Percentiles rank a stretch among this genome's conserved stretches.
These are phyloP conservation scores for Zaprionus lineosus DNA, from an alignment of 2,888 invertebrate species.

Conservation along the genomic window DNA sequence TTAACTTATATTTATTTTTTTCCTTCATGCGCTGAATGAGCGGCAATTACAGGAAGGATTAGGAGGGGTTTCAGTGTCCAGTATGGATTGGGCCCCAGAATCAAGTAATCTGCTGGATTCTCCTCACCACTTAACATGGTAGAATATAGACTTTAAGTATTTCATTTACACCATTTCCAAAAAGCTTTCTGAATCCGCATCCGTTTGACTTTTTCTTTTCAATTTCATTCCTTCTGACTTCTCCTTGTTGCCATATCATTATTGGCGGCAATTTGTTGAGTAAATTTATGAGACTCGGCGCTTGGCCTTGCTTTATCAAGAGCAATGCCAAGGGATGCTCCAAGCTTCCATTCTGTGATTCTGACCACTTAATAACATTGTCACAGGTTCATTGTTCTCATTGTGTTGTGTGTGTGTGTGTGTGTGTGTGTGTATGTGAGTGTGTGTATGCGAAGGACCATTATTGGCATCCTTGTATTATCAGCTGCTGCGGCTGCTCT, in stretches of 20 bases:
- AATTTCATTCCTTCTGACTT: conserved; percentile 37
- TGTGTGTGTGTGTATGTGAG: conserved; percentile 3
- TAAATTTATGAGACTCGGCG: conserved; percentile 69
- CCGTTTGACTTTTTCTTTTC: conserved; percentile 48
- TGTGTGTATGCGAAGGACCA: conserved; percentile 15
- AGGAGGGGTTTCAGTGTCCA: too few species aligned
- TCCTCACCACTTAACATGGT: too few species aligned
- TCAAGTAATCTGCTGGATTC: too few species aligned
- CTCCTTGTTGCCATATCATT: conserved; percentile 52
- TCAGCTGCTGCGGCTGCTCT: conserved; percentile 47
- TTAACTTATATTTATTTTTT: too few species aligned
- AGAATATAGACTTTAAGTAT: conserved; percentile 11
- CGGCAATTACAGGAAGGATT: too few species aligned
- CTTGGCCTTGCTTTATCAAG: conserved; percentile 26
- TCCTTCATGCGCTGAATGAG: too few species aligned
- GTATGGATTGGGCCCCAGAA: too few species aligned
- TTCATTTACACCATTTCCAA: conserved; percentile 9
- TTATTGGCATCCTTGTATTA: conserved; percentile 50
- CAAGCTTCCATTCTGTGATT: conserved; percentile 22
- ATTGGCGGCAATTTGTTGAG: conserved; percentile 79
- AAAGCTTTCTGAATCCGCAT: conserved; percentile 20
- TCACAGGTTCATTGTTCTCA: conserved; percentile 69
- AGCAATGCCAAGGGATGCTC: conserved; percentile 29
- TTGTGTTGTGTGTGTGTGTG: conserved; percentile 39
- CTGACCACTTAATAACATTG: conserved; percentile 75